Evolutionary conservation across 2,113 vertebrate genomes (phyloP).

Genomic region (Miniopterus natalensis): DNA sequence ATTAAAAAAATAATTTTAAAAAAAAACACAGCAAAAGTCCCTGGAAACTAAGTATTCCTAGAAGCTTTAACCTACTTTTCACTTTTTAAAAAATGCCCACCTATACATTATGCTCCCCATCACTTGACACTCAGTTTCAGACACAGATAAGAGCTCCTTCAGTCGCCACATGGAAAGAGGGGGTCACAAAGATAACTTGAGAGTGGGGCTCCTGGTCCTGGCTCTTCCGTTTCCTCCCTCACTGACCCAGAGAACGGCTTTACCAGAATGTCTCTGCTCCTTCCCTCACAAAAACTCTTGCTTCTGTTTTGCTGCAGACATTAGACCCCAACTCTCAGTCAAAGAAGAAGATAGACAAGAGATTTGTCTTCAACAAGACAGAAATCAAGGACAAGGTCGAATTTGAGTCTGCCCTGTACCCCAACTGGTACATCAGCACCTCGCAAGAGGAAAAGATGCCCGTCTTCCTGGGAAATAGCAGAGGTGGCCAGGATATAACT

Average conservation of each 20-base stretch:
- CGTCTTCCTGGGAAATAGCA: conserved; percentile 67
- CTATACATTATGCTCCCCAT: background rate
- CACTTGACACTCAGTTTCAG: background rate
- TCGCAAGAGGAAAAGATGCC: conserved; percentile 59
- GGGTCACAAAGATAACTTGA: background rate
- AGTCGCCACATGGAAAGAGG: background rate
- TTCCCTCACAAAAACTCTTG: background rate
- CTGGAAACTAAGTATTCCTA: background rate
- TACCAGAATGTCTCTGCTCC: background rate
- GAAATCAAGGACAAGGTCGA: conserved; percentile 57
- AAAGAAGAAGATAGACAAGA: conserved; percentile 74
- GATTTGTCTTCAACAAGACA: conserved; percentile 82
- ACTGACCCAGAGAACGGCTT: background rate
- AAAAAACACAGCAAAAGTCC: background rate
- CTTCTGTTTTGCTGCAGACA: conserved; percentile 68
- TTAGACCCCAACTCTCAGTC: conserved; percentile 68
- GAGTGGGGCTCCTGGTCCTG: background rate
- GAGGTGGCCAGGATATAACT: conserved; percentile 56
- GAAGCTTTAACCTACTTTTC: background rate
- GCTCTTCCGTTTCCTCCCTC: background rate
- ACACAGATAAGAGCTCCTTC: background rate
- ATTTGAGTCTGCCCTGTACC: conserved; percentile 80
- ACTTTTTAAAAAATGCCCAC: background rate
- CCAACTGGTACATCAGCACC: conserved; percentile 84
- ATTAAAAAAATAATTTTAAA: background rate